Base-by-base conservation (phyloP, 2,888 invertebrate genomes). In the Nomada flava region DNA sequence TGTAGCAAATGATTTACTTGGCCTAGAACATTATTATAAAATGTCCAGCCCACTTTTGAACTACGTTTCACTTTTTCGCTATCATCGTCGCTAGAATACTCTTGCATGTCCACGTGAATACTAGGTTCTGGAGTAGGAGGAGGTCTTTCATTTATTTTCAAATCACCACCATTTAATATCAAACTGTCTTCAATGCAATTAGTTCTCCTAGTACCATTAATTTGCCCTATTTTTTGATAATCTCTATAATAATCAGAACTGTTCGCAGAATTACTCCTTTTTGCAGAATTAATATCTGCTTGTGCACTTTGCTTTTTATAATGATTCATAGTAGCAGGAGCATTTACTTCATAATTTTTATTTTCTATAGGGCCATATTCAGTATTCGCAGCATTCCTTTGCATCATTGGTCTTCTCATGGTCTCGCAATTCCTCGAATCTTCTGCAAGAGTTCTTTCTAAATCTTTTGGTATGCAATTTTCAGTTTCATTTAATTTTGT, bases 1-100 rank as follows among this genome's bases (percentile, higher is more conserved):
- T 94, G 93, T 67, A 95, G 90, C 81, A 95, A 94, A 86, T 95
- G 94, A 90, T 95, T 95, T 0, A 95, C 95, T 91, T 95, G 95
- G 1, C 94, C 94, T 95, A 97, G 95, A 78, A 96, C 95, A 94
- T 96, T 96, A 89, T 96, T 95, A 89, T 96, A 96, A 91, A 96
- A 96, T 4, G 96, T 96, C 95, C 96, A 96, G 83, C 96, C 96
- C 87, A 96, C 94, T 92, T 95, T 95, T 42, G 95, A 95, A 63
- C 95, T 94, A 89, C 90, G 90, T 47, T 93, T 92, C 1, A 94
- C 92, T 64, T 95, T 95, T 85, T 95, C 95, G 70, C 95, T 95
- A 11, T 92, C 90, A 9, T 91, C 91, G 53, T 92, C 93, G 62
- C 91, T 93, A 2, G 90, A 90, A 84, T 93, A 94, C 74, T 95